Conservation (phyloP, 2,113 vertebrate species). For the Dasypus novemcinctus region DNA sequence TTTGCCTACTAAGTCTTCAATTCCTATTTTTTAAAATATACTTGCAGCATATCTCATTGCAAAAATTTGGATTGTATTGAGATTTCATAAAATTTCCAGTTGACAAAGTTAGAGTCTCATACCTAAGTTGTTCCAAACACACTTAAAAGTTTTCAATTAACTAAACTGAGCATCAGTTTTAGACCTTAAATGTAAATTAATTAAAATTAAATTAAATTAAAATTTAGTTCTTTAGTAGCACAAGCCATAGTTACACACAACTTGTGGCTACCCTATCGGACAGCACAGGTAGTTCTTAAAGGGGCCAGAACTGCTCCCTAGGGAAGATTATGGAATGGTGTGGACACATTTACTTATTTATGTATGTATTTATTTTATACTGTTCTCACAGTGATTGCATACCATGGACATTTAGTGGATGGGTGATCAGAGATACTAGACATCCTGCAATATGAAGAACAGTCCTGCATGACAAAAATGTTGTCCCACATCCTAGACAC, state of each 20-base stretch:
- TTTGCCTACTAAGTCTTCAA: not conserved
- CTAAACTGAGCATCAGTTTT: not conserved
- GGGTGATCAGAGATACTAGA: not conserved
- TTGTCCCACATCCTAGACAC: no score
- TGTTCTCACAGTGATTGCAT: not conserved
- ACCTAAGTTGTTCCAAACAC: not conserved
- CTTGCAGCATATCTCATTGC: not conserved
- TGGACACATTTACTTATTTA: not conserved
- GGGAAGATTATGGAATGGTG: not conserved
- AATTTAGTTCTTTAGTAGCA: not conserved
- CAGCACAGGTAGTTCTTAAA: not conserved
- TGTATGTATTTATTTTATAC: not conserved
- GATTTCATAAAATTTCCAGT: not conserved
- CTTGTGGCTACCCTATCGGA: not conserved
- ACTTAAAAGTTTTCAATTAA: slow-evolving; percentile 10
- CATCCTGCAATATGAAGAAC: not conserved
- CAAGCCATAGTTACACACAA: not conserved
- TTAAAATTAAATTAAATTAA: not conserved
- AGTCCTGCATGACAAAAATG: not conserved
- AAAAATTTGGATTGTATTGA: not conserved
- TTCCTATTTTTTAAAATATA: not conserved
- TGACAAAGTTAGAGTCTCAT: not conserved
- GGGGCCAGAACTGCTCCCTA: not conserved
- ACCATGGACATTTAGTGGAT: not conserved
- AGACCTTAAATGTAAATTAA: not conserved